Evolutionary conservation across 2,797 vertebrate species (phyloP).

Genomic region (Sebastes cheni): DNA sequence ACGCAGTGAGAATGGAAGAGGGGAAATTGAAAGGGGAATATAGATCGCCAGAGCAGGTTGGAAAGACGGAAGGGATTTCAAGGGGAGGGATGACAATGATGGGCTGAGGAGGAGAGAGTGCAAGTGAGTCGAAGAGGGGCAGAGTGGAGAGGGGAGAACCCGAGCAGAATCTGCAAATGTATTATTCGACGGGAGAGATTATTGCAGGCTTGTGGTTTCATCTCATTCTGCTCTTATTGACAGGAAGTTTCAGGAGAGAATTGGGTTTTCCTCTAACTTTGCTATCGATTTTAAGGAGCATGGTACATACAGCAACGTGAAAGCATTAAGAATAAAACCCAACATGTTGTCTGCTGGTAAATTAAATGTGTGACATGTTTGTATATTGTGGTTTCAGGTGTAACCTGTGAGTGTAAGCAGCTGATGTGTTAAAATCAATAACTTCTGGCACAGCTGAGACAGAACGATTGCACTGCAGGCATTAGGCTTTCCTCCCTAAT

Average conservation of each 20-base stretch:
- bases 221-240: slow-evolving; percentile 54
- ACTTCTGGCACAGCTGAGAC: background rate
- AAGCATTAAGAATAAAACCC: background rate
- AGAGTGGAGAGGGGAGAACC: slow-evolving; percentile 5
- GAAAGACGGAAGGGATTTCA: slow-evolving; percentile 15
- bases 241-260: slow-evolving; percentile 11
- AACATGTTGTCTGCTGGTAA: background rate
- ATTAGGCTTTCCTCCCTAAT: slow-evolving; percentile 38
- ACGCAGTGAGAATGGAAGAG: background rate
- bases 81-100: slow-evolving; percentile 6
- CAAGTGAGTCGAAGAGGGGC: background rate
- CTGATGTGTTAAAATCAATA: background rate
- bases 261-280: slow-evolving; percentile 1
- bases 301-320: background rate
- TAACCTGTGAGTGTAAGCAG: background rate
- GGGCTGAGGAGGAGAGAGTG: background rate
- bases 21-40: slow-evolving; percentile 34
- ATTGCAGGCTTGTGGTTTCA: slow-evolving; percentile 42
- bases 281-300: slow-evolving; percentile 20
- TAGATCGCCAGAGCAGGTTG: slow-evolving; percentile 24
- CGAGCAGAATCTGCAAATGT: slow-evolving; percentile 32
- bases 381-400: background rate
- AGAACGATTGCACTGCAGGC: background rate
- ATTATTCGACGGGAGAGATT: slow-evolving; percentile 52
- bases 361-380: background rate